Conservation (phyloP, 2,113 vertebrate species). For the Lophotis ruficrista region DNA sequence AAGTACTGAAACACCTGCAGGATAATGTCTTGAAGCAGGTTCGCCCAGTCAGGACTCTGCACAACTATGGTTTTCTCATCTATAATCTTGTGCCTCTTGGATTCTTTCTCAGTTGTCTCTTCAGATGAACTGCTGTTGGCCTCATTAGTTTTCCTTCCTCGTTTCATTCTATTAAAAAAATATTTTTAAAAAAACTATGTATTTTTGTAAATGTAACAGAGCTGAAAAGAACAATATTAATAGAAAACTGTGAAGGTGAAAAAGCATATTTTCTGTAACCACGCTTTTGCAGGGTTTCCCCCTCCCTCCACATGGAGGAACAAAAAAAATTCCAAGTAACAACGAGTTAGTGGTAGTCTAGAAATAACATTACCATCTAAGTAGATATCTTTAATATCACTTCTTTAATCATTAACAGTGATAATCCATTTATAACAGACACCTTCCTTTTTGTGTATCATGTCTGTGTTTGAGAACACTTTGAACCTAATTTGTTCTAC, state of each 20-base stretch:
- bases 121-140: slow-evolving; percentile 68
- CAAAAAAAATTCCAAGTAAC: background rate
- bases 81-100: slow-evolving; percentile 79
- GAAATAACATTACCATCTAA: background rate
- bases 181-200: background rate
- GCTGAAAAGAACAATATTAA: background rate
- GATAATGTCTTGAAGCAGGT: slow-evolving; percentile 90
- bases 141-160: slow-evolving; percentile 81
- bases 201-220: background rate
- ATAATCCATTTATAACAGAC: background rate
- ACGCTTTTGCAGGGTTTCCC: background rate
- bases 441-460: background rate
- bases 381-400: background rate
- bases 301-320: background rate
- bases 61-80: slow-evolving; percentile 13
- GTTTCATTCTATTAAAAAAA: slow-evolving; percentile 85
- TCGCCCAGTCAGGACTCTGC: slow-evolving; percentile 80
- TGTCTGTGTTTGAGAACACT: background rate
- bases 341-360: background rate
- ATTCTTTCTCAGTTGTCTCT: slow-evolving; percentile 64
- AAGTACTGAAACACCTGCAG: slow-evolving; percentile 93
- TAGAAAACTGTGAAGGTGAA: background rate
- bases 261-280: background rate
- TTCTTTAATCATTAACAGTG: slow-evolving; percentile 9
- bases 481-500: background rate